Evolutionary conservation across 2,888 invertebrate genomes (phyloP).

Genomic region (Melinaea marsaeus): DNA sequence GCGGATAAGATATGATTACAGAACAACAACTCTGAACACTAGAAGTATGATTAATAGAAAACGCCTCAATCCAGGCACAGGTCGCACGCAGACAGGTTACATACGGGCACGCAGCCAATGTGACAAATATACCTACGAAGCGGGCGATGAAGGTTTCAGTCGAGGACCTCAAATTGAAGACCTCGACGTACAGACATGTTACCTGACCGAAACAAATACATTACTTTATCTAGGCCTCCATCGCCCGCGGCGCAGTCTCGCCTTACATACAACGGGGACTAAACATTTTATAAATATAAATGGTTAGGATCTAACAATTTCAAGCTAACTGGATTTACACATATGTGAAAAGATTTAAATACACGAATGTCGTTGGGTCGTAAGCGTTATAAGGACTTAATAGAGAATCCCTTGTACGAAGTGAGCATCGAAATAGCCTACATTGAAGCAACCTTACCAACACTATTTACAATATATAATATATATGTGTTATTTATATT

Average conservation of each 20-base stretch:
- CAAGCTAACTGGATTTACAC: conserved; percentile 65
- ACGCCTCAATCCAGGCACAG: conserved; percentile 60
- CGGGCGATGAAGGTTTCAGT: neutral
- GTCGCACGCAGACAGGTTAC: conserved; percentile 61
- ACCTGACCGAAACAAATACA: too few relatives aligned
- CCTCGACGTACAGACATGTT: too few relatives aligned
- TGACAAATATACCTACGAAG: conserved; percentile 27
- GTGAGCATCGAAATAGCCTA: conserved; percentile 74
- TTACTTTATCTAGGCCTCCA: neutral
- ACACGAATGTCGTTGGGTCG: conserved; percentile 60
- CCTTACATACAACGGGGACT: conserved; percentile 42
- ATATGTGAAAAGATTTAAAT: conserved; percentile 61
- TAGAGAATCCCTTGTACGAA: conserved; percentile 73
- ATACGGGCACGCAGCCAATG: conserved; percentile 59
- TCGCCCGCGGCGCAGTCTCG: conserved; percentile 23
- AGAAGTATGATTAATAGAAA: conserved; percentile 71
- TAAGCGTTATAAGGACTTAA: conserved; percentile 73
- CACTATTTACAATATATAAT: conserved; percentile 59
- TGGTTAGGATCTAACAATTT: conserved; percentile 62
- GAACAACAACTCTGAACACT: conserved; percentile 74
- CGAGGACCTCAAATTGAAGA: too few relatives aligned
- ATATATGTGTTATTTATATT: conserved; percentile 31
- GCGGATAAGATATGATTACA: conserved; percentile 72
- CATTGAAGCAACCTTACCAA: conserved; percentile 65
- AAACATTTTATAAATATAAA: conserved; percentile 51